These are phyloP conservation scores for Anastrepha ludens DNA, from an alignment of 1,140 invertebrate genomes.

Conservation along the genomic window DNA sequence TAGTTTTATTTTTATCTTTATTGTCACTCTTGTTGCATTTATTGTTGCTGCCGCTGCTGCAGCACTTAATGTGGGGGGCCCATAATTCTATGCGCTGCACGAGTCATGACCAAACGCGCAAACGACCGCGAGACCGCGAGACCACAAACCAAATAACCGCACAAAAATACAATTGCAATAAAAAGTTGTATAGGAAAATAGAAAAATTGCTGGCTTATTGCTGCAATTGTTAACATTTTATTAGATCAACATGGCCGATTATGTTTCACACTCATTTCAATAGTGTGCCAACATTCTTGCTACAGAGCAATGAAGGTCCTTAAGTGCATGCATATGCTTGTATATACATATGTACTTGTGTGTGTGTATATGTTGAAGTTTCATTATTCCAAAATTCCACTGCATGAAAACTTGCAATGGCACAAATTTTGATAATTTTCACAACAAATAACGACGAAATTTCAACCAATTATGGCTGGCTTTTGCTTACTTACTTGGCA, in stretches of 20 bases:
- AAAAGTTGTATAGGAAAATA: slow-evolving; percentile 16
- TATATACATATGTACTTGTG: background rate
- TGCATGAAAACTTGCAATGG: background rate
- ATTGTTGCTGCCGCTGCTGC: background rate
- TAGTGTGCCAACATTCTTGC: slow-evolving; percentile 62
- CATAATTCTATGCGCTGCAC: slow-evolving; percentile 60
- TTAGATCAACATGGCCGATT: slow-evolving; percentile 71
- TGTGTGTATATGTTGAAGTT: background rate
- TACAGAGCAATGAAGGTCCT: slow-evolving; percentile 46
- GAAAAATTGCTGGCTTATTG: slow-evolving; percentile 48
- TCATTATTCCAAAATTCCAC: background rate
- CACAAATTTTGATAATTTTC: background rate
- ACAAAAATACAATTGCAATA: slow-evolving; percentile 48
- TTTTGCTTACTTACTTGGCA: background rate
- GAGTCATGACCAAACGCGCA: slow-evolving; percentile 66
- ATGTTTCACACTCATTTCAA: slow-evolving; percentile 72
- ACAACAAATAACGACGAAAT: background rate
- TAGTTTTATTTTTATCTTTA: slow-evolving; percentile 8
- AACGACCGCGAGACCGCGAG: slow-evolving; percentile 33
- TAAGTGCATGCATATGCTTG: background rate
- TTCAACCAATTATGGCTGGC: background rate
- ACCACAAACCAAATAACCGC: slow-evolving; percentile 58
- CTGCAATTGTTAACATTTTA: slow-evolving; percentile 55
- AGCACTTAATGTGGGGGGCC: slow-evolving; percentile 3
- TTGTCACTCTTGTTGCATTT: background rate